Evolutionary conservation across 2,113 vertebrate genomes (phyloP), one percentile per base, ranked within the genome.

Genomic region (Rhinoderma darwinii): DNA sequence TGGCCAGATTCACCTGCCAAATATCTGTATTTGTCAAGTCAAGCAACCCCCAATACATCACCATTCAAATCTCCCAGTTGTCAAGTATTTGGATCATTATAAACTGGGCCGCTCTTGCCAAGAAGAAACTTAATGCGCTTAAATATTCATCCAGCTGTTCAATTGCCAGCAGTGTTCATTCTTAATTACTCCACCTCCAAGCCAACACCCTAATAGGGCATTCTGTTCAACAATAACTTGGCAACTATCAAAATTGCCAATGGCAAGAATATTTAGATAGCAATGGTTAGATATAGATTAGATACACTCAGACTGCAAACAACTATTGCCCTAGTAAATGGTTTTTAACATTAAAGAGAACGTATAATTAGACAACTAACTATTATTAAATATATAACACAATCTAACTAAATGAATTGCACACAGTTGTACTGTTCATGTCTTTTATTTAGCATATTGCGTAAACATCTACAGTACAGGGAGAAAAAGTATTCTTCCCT

Each of bases 1-100:
- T 82, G 56, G 79, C 79, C 78, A 80, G 35, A 41, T 80, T 41
- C 51, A 41, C 54, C 59, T 66, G 79, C 79, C 82, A 84, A 74
- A 56, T 74, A 74, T 74, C 32, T 84, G 35, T 84, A 73, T 54
- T 84, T 66, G 56, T 82, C 79, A 82, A 82, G 79, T 84, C 66
- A 84, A 84, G 43, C 39, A 77, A 63, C 56, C 74, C n/a, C 73
- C 51, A 84, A 84, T 75, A 41, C 70, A 75, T 32, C 32, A 66
- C 73, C 77, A 77, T 77, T 17, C 54, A 75, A 75, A 27, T 77
- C 18, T 77, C 37, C 73, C 73, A 85, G 84, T 66, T 77, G 84
- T 63, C 56, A 77, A 63, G 63, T 59, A 43, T 22, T 59, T 77
- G 54, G 56, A 77, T 30, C n/a, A 63, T 77, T 66, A 85, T 77